Evolutionary conservation across 2,888 invertebrate genomes (phyloP).

Genomic region (Copidosoma aretas): DNA sequence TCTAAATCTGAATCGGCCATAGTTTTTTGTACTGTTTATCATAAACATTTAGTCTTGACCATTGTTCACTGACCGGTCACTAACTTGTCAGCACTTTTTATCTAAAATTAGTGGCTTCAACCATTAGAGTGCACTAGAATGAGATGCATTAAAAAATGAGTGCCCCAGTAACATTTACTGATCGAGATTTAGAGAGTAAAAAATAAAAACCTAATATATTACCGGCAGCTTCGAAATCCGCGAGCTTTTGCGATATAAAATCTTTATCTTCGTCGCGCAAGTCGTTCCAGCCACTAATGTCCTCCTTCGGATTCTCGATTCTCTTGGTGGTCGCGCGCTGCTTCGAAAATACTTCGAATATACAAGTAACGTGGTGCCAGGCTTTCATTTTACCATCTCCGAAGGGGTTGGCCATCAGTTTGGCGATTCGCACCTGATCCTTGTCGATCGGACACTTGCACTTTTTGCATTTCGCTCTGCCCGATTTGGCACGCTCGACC

Average conservation of each 20-base stretch:
- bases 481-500: slow-evolving; percentile 81
- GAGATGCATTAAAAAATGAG: background rate
- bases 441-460: slow-evolving; percentile 81
- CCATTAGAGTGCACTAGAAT: background rate
- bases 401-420: slow-evolving; percentile 80
- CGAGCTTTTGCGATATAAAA: slow-evolving; percentile 69
- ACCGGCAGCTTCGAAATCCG: slow-evolving; percentile 67
- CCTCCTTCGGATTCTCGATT: slow-evolving; percentile 77
- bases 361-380: slow-evolving; percentile 82
- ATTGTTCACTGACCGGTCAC: background rate
- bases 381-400: slow-evolving; percentile 79
- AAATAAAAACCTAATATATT: slow-evolving; percentile 18
- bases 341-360: slow-evolving; percentile 79
- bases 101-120: background rate
- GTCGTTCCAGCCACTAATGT: slow-evolving; percentile 78
- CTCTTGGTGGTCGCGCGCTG: slow-evolving; percentile 83
- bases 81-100: background rate
- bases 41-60: background rate
- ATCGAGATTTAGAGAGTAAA: background rate
- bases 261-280: slow-evolving; percentile 74
- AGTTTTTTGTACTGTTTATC: background rate
- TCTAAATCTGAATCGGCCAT: background rate
- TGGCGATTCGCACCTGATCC: slow-evolving; percentile 78
- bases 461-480: slow-evolving; percentile 83
- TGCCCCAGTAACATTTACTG: background rate